Evolutionary conservation across 2,888 invertebrate species (phyloP), one percentile per base, ranked within the genome.

Genomic region (Agrotis clavis): DNA sequence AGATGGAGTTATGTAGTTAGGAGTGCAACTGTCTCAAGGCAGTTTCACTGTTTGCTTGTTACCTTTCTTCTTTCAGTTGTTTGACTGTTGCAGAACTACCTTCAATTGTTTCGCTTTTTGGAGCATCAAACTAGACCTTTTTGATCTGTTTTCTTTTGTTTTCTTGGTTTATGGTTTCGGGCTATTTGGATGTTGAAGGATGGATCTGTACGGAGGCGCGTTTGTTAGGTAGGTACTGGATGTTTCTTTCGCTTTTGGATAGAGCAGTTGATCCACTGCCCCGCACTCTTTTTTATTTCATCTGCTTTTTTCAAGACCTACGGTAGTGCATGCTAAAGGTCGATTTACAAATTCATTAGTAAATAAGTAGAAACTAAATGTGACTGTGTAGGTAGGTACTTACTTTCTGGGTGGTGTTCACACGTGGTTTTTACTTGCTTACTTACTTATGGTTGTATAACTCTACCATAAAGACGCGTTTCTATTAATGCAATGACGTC

Each of bases 1-100:
- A 81, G 76, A 63, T 50, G 60, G 66, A 78, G 76, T 80, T 83
- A 75, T 61, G 71, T 75, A 74, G 73, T 83, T 83, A 71, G 57
- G 18, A 76, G 66, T 80, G 83, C 77, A 77, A 65, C 68, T 67
- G 64, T 68, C 70, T 78, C 18, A 67, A 75, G 70, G 30, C 63
- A 54, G 60, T 18, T 57, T 53, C 25, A 14, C 35, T 51, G 66
- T 80, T 80, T 83, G 51, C 66, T 79, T 69, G 80, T 80, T 83
- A 64, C 50, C 60, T 69, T 47, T 45, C 56, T 63, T 25, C 66
- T 75, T 73, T 41, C 14, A 56, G 35, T 69, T 67, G 83, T 79
- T 66, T 73, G 60, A 73, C 59, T 53, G 53, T 60, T 66, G 60
- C 68, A 18, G 30, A 41, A 51, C 74, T 81, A 51, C 64, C 76